Percentiles rank a stretch among this genome's conserved stretches.
Conservation (phyloP, 2,888 invertebrate genomes). For the Apodemia zela region DNA sequence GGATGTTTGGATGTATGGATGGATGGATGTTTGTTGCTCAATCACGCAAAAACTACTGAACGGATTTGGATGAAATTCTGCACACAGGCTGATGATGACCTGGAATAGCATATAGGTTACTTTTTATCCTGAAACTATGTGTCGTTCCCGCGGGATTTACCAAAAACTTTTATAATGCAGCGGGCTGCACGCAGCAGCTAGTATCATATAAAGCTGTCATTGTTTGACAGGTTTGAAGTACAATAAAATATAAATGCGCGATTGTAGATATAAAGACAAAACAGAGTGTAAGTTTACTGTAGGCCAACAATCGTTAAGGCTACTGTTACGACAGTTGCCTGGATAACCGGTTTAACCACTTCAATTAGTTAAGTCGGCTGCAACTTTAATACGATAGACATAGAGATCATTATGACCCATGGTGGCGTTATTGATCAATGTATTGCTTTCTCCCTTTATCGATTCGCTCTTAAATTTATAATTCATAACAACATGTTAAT, state of each 20-base stretch:
- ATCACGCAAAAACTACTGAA: no score
- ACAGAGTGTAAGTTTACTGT: slow-evolving; percentile 62
- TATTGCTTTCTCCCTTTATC: slow-evolving; percentile 44
- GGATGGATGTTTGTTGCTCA: no score
- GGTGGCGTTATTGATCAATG: slow-evolving; percentile 33
- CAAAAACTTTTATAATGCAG: no score
- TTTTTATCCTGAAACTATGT: no score
- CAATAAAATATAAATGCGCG: slow-evolving; percentile 14
- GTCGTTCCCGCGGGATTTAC: no score
- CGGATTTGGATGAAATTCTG: no score
- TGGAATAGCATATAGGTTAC: no score
- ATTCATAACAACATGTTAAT: slow-evolving; percentile 37
- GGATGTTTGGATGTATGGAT: no score
- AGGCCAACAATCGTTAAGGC: slow-evolving; percentile 65
- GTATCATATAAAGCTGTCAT: slow-evolving; percentile 2
- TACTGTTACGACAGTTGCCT: slow-evolving; percentile 60
- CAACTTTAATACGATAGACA: slow-evolving; percentile 43
- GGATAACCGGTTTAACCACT: slow-evolving; percentile 63
- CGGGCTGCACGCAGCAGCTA: no score
- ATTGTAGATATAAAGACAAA: slow-evolving; percentile 42
- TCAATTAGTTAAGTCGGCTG: slow-evolving; percentile 56
- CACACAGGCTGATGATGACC: no score
- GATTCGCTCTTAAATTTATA: slow-evolving; percentile 41
- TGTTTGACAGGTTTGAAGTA: background rate
- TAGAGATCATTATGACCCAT: slow-evolving; percentile 35